phyloP scores from a whole-genome alignment of 1,140 invertebrate species.

The Trachymyrmex septentrionalis region DNA sequence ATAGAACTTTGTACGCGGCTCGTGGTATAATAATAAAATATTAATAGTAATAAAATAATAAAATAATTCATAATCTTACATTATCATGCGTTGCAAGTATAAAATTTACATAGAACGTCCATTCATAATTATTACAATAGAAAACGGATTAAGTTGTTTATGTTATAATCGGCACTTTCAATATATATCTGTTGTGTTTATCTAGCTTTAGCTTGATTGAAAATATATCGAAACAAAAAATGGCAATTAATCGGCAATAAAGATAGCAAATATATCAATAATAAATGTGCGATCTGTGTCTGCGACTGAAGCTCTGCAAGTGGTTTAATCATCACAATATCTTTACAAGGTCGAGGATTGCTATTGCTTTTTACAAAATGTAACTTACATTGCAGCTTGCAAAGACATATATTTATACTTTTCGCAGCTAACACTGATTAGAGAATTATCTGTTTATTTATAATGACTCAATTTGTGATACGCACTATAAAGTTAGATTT shows the following conservation, averaged over 20 bases:
- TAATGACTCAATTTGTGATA: slow-evolving; percentile 42
- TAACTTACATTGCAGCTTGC: slow-evolving; percentile 8
- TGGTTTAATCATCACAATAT: neutral
- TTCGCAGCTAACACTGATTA: slow-evolving; percentile 17
- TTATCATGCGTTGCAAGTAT: slow-evolving; percentile 45
- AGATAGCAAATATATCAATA: slow-evolving; percentile 38
- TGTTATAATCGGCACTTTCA: slow-evolving; percentile 33
- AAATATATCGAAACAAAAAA: slow-evolving; percentile 9
- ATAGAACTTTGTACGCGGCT: slow-evolving; percentile 38
- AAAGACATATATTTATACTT: slow-evolving; percentile 26
- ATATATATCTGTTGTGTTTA: slow-evolving; percentile 20
- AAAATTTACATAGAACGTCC: slow-evolving; percentile 60
- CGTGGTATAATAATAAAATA: slow-evolving; percentile 36
- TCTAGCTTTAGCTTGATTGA: neutral
- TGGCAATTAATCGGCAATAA: slow-evolving; percentile 36
- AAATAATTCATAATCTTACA: slow-evolving; percentile 47
- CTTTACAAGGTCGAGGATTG: slow-evolving; percentile 10
- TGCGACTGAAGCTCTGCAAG: slow-evolving; percentile 27
- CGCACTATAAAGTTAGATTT: slow-evolving; percentile 31
- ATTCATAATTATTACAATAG: slow-evolving; percentile 64
- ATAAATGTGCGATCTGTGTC: slow-evolving; percentile 4
- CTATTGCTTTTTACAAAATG: slow-evolving; percentile 52
- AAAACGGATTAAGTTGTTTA: slow-evolving; percentile 61
- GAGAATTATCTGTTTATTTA: slow-evolving; percentile 34
- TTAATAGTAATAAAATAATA: slow-evolving; percentile 40